These are phyloP conservation scores for Coturnix japonica DNA, from an alignment of 2,113 vertebrate species.

Conservation along the genomic window DNA sequence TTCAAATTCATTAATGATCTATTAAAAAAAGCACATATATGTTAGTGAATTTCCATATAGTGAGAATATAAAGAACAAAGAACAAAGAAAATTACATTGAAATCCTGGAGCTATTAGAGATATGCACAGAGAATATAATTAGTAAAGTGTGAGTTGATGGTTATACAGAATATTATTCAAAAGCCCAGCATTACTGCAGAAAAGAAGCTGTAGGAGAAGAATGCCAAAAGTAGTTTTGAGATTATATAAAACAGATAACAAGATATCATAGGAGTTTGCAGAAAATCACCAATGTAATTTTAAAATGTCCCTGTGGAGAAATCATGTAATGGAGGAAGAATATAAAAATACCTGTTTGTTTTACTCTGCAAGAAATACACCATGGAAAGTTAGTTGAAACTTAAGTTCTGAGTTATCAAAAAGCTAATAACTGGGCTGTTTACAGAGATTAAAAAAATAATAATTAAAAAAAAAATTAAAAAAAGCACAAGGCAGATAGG, in stretches of 20 bases:
- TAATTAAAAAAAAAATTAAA: too few species aligned
- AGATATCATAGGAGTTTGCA: background rate
- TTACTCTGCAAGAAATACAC: background rate
- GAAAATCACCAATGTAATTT: background rate
- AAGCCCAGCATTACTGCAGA: background rate
- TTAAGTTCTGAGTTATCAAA: background rate
- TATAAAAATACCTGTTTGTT: background rate
- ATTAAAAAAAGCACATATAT: background rate
- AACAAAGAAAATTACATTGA: background rate
- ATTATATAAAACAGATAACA: background rate
- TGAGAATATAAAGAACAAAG: background rate
- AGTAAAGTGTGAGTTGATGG: background rate
- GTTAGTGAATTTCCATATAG: background rate
- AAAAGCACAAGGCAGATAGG: background rate
- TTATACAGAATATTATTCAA: background rate
- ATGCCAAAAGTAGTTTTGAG: background rate
- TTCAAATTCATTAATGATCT: background rate
- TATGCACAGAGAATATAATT: background rate
- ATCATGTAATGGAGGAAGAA: background rate
- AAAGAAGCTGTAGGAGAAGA: background rate
- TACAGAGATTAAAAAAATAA: background rate
- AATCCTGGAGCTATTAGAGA: background rate
- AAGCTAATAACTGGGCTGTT: background rate
- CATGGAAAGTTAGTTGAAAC: background rate
- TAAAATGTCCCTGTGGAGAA: background rate